phyloP scores from a whole-genome alignment of 2,113 vertebrate species.

The Coptodon bakossiorum region DNA sequence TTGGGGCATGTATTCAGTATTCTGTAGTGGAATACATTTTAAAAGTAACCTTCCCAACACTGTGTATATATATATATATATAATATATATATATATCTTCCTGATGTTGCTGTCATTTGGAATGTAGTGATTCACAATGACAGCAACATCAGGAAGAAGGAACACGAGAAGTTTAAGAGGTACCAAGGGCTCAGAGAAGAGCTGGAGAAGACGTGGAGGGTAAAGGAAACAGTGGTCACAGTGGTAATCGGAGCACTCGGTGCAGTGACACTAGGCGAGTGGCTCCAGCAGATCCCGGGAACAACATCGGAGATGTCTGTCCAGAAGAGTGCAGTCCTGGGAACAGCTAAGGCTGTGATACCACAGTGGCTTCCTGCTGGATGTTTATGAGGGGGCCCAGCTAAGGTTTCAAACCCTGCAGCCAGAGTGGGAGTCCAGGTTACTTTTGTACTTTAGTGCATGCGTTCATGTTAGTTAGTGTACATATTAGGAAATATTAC shows the following conservation, averaged over 20 bases:
- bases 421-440: neutral
- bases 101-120: neutral
- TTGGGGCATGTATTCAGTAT: no score
- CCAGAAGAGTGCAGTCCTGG: neutral
- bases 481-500: neutral
- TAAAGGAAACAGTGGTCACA: fast-evolving
- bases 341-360: neutral
- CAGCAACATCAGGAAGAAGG: neutral
- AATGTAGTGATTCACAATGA: neutral
- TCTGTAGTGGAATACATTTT: no score
- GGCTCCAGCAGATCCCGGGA: no score
- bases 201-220: neutral
- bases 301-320: neutral
- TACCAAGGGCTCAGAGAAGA: neutral
- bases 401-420: neutral
- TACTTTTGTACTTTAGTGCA: neutral
- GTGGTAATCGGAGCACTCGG: neutral
- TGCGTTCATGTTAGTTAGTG: neutral
- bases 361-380: neutral
- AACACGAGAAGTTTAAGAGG: neutral
- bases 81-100: neutral
- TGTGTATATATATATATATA: no score
- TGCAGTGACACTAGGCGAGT: fast-evolving
- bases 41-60: no score
- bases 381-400: neutral